Conservation (phyloP, 2,113 vertebrate genomes). For the Papio anubis region DNA sequence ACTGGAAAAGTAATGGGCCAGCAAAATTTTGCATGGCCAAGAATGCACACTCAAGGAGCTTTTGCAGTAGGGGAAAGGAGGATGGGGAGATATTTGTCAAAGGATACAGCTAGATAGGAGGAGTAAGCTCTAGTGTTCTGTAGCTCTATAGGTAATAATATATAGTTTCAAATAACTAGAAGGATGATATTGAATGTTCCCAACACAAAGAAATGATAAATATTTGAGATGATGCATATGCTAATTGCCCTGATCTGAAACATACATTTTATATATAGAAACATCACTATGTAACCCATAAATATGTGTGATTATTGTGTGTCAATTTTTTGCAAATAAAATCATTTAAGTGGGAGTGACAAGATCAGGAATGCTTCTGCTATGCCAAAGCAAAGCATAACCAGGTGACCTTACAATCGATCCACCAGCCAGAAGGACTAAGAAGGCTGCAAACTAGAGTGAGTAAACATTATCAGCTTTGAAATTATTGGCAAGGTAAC, state of each 20-base stretch:
- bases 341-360: not conserved
- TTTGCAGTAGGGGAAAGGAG: not conserved
- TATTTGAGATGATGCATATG: not conserved
- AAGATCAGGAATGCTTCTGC: not conserved
- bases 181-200: not conserved
- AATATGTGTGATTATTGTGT: not conserved
- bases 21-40: not conserved
- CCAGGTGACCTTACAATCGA: constrained; percentile 30
- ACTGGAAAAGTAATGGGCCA: not conserved
- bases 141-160: not conserved
- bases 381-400: not conserved
- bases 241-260: not conserved
- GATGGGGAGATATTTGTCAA: not conserved
- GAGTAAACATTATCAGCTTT: constrained; percentile 17
- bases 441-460: not conserved
- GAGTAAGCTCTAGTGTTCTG: not conserved
- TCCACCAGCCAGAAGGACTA: not conserved
- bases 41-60: not conserved
- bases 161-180: not conserved
- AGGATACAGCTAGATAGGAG: not conserved
- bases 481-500: constrained; percentile 51
- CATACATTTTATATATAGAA: not conserved
- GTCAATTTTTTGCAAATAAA: not conserved
- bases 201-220: not conserved
- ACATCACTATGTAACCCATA: not conserved